Evolutionary conservation across 1,140 invertebrate genomes (phyloP).

Genomic region (Panagrolaimus sp.): DNA sequence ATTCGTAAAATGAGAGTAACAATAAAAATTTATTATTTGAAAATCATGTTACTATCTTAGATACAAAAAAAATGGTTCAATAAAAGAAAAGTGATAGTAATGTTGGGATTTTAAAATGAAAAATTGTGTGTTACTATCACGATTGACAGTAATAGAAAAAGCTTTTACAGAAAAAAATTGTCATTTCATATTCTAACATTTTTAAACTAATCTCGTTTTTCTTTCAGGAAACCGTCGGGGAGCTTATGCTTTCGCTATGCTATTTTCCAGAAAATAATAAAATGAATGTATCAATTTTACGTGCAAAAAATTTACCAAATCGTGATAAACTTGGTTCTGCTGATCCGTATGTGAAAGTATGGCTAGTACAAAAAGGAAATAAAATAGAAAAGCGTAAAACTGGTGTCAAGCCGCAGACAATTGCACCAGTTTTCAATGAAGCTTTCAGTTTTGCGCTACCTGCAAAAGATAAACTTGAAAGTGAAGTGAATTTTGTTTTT

Average conservation of each 20-base stretch:
- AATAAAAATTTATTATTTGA: too few relatives aligned
- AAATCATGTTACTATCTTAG: too few relatives aligned
- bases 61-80: too few relatives aligned
- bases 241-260: slow-evolving; percentile 72
- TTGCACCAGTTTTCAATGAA: slow-evolving; percentile 87
- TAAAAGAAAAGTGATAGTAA: too few relatives aligned
- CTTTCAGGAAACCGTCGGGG: slow-evolving; percentile 69
- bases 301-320: slow-evolving; percentile 41
- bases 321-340: slow-evolving; percentile 59
- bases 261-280: slow-evolving; percentile 73
- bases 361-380: slow-evolving; percentile 88
- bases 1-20: too few relatives aligned
- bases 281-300: slow-evolving; percentile 71
- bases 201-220: too few relatives aligned
- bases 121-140: too few relatives aligned
- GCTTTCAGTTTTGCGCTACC: not conserved
- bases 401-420: slow-evolving; percentile 84
- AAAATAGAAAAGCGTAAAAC: slow-evolving; percentile 89
- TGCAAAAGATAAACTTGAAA: slow-evolving; percentile 69
- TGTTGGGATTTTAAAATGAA: too few relatives aligned
- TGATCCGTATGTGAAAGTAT: slow-evolving; percentile 94
- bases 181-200: too few relatives aligned
- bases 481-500: slow-evolving; percentile 48
- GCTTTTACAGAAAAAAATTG: too few relatives aligned
- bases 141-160: too few relatives aligned